phyloP scores from a whole-genome alignment of 92 coral and sea anemone genomes.

The Paramuricea clavata region DNA sequence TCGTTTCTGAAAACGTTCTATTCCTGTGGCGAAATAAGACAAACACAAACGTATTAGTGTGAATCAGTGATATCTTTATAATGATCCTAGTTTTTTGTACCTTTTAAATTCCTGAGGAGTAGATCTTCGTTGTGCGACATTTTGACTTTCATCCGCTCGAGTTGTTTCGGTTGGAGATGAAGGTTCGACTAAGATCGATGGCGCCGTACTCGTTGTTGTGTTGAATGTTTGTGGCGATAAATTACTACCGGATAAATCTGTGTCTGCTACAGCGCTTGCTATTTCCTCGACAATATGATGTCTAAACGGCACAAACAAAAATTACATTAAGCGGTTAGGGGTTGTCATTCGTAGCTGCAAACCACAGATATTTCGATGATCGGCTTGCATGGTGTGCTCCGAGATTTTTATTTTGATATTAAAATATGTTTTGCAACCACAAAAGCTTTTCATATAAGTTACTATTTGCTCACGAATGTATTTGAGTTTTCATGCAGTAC shows the following conservation, averaged over 20 bases:
- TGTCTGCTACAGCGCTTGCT: constrained; percentile 92
- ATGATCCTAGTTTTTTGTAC: neutral
- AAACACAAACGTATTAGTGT: neutral
- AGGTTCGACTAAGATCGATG: neutral
- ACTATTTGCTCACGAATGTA: too few relatives aligned
- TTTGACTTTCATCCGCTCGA: constrained; percentile 8
- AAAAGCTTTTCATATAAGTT: too few relatives aligned
- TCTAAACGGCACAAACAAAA: constrained; percentile 30
- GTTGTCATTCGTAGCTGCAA: neutral
- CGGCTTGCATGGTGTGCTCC: too few relatives aligned
- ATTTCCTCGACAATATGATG: constrained; percentile 92
- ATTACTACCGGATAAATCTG: constrained; percentile 81
- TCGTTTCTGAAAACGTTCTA: constrained; percentile 34
- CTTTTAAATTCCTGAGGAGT: neutral
- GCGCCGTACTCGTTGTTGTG: constrained; percentile 27
- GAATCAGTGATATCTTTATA: neutral
- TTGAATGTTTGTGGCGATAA: constrained; percentile 71
- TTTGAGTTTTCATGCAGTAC: too few relatives aligned
- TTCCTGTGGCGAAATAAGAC: neutral
- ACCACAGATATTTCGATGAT: too few relatives aligned
- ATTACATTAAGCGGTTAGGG: too few relatives aligned
- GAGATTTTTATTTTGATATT: too few relatives aligned
- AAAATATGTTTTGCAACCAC: too few relatives aligned
- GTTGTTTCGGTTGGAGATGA: constrained; percentile 1
- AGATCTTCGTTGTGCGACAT: neutral